Evolutionary conservation across 2,888 invertebrate species (phyloP).

Genomic region (Amblyjoppa fuscipennis): DNA sequence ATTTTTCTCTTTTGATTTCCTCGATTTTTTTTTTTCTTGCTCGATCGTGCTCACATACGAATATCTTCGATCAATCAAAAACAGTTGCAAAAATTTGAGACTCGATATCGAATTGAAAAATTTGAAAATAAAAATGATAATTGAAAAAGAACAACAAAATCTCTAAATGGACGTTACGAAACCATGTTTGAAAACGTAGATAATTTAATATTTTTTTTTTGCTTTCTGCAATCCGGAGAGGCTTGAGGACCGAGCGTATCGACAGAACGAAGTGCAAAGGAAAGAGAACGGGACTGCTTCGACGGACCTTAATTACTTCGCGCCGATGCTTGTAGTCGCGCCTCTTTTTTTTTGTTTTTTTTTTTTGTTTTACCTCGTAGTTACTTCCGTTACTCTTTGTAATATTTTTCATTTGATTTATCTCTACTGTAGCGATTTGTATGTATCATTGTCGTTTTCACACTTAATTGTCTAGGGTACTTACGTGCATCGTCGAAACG

Average conservation of each 20-base stretch:
- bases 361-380: conserved; percentile 50
- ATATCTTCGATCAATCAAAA: conserved; percentile 24
- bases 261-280: conserved; percentile 66
- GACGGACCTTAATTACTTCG: conserved; percentile 68
- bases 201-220: conserved; percentile 25
- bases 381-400: conserved; percentile 52
- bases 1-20: conserved; percentile 62
- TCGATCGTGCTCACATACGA: conserved; percentile 3
- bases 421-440: conserved; percentile 77
- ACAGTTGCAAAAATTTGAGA: conserved; percentile 13
- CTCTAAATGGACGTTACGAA: not conserved
- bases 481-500: conserved; percentile 70
- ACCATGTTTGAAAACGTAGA: not conserved
- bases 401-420: conserved; percentile 45
- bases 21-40: conserved; percentile 54
- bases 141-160: conserved; percentile 1
- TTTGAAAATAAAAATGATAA: conserved; percentile 24
- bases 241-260: conserved; percentile 64
- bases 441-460: conserved; percentile 76
- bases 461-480: conserved; percentile 66
- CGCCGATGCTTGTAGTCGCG: conserved; percentile 67
- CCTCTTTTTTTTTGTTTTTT: conserved; percentile 48
- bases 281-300: conserved; percentile 69
- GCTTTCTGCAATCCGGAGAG: conserved; percentile 49
- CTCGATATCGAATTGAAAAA: conserved; percentile 1